These are phyloP conservation scores for Timandra comae DNA, from an alignment of 2,888 invertebrate species.

Conservation along the genomic window DNA sequence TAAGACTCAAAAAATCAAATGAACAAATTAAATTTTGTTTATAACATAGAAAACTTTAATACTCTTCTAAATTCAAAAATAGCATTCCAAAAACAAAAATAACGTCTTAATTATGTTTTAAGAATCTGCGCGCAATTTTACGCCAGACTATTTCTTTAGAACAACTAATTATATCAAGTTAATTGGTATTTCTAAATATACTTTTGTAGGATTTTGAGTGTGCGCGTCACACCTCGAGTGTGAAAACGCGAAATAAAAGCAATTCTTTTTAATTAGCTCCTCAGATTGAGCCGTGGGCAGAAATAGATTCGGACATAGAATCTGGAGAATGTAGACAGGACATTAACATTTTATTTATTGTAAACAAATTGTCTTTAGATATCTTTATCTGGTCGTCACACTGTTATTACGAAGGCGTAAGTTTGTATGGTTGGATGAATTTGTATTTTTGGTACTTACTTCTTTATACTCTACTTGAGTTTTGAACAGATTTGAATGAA, in stretches of 20 bases:
- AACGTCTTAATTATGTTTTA: not conserved
- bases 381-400: no score
- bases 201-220: conserved; percentile 45
- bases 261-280: conserved; percentile 75
- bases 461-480: no score
- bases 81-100: not conserved
- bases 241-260: conserved; percentile 74
- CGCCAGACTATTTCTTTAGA: conserved; percentile 18
- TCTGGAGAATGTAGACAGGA: conserved; percentile 7
- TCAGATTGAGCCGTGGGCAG: conserved; percentile 50
- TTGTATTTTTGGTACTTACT: no score
- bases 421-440: no score
- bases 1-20: no score
- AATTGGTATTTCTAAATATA: conserved; percentile 45
- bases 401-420: no score
- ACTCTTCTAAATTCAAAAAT: no score
- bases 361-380: no score
- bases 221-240: conserved; percentile 55
- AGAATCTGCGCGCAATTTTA: conserved; percentile 9
- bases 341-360: no score
- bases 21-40: no score
- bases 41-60: no score
- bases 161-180: conserved; percentile 33
- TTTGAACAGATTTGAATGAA: no score
- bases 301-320: conserved; percentile 50